Base-by-base conservation (phyloP, 1,140 invertebrate species). In the Xylocopa sonorina region DNA sequence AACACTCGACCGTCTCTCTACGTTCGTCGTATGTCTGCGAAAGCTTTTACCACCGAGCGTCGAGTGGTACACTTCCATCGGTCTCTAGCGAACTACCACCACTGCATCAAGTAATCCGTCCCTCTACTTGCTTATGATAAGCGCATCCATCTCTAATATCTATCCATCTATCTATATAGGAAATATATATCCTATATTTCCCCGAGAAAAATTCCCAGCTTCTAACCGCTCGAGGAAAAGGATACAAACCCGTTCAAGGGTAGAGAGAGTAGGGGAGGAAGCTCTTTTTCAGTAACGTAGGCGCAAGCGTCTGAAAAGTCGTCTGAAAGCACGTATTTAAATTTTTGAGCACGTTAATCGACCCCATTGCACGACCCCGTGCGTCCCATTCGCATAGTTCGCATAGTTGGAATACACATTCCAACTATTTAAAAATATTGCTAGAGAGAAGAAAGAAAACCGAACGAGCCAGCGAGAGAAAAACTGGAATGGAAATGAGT, bases 41-140 rank as follows among this genome's bases (percentile, higher is more conserved):
- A 86, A 84, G 86, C 77, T 87, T 86, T 87, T 84, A 86, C 79
- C 60, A 29, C 12, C 72, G 57, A 84, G 79, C 43, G 76, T 81
- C 75, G 79, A 80, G 81, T 79, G 67, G 72, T 66, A 64, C 71
- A 46, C 78, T 64, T 68, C 78, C 46, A 62, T 51, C 78, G 55
- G n/a, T n/a, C 27, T 27, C 55, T 38, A 50, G 46, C 72, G 46
- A 60, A 29, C 71, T 46, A 32, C 78, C 53, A 75, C 62, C 75
- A 55, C n/a, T n/a, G n/a, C n/a, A n/a, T n/a, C n/a, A 75, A 41
- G 71, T 55, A 53, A 78, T 21, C 21, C 43, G 27, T 29, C 67
- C 27, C 18, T n/a, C n/a, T n/a, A n/a, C n/a, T n/a, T n/a, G n/a
- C n/a, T n/a, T n/a, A n/a, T n/a, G n/a, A n/a, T n/a, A n/a, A n/a